A percentile compares a stretch with the other conserved stretches of the same genome.
phyloP scores from a whole-genome alignment of 2,888 invertebrate genomes.

The Sesia apiformis region DNA sequence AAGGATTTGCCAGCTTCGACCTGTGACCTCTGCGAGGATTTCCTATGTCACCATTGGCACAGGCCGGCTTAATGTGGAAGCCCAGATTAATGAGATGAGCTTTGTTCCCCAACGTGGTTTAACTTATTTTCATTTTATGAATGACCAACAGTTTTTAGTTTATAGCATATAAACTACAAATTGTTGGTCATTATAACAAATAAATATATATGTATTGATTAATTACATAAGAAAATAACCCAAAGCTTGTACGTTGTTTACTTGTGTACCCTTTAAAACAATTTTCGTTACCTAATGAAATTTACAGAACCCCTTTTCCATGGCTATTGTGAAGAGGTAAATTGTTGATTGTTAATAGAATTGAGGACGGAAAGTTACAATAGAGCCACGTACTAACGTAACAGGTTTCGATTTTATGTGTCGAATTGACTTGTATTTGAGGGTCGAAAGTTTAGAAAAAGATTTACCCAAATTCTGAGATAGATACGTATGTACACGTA shows the following conservation, averaged over 20 bases:
- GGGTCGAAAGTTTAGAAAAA: slow-evolving; percentile 6
- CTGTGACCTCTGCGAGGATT: slow-evolving; percentile 48
- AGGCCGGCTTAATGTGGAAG: slow-evolving; percentile 60
- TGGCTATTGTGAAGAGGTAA: slow-evolving; percentile 37
- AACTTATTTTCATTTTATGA: slow-evolving; percentile 24
- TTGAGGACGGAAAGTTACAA: slow-evolving; percentile 52
- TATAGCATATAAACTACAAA: too few relatives aligned
- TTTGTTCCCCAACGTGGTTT: slow-evolving; percentile 24
- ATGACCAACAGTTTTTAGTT: slow-evolving; percentile 8
- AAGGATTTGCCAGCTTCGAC: slow-evolving; percentile 52
- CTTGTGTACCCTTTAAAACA: too few relatives aligned
- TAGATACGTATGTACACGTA: too few relatives aligned
- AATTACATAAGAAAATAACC: too few relatives aligned
- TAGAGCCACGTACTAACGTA: slow-evolving; percentile 53
- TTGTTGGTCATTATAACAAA: too few relatives aligned
- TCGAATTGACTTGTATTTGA: slow-evolving; percentile 32
- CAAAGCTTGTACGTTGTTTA: too few relatives aligned
- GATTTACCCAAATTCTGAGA: too few relatives aligned
- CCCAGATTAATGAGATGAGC: slow-evolving; percentile 67
- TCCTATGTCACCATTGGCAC: slow-evolving; percentile 60
- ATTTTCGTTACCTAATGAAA: slow-evolving; percentile 14
- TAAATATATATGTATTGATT: too few relatives aligned
- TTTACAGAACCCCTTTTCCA: slow-evolving; percentile 28
- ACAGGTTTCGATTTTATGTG: slow-evolving; percentile 52
- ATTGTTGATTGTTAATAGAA: slow-evolving; percentile 47